Conservation (phyloP, 1,140 invertebrate genomes). For the Anastrepha obliqua region DNA sequence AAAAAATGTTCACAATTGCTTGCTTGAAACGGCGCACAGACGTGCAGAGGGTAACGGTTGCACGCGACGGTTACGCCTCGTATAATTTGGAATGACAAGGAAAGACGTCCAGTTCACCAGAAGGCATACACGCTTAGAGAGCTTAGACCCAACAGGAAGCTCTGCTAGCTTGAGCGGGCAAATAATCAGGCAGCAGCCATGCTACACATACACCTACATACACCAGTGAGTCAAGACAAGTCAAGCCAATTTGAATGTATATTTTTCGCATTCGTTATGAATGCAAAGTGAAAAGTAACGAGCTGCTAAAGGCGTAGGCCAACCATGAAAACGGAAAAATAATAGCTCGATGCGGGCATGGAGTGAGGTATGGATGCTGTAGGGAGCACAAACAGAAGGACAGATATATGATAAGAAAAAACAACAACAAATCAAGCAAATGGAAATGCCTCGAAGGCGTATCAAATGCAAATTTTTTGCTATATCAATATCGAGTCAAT, state of each 20-base stretch:
- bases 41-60: background rate
- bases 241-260: slow-evolving; percentile 37
- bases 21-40: background rate
- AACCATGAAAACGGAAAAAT: slow-evolving; percentile 4
- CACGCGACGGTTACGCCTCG: slow-evolving; percentile 34
- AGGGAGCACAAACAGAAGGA: background rate
- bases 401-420: background rate
- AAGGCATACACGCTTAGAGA: slow-evolving; percentile 16
- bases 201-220: background rate
- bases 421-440: background rate
- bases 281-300: slow-evolving; percentile 52
- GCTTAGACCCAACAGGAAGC: background rate
- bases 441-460: background rate
- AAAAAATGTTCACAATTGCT: slow-evolving; percentile 6
- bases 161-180: background rate
- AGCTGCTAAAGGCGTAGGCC: slow-evolving; percentile 39
- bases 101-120: background rate
- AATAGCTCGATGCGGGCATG: background rate
- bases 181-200: background rate
- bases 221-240: background rate
- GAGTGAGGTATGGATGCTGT: background rate
- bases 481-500: slow-evolving; percentile 10
- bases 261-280: slow-evolving; percentile 34
- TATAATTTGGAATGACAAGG: slow-evolving; percentile 27
- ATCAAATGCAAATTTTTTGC: slow-evolving; percentile 41